These are phyloP conservation scores for Heliconius congener DNA, from an alignment of 1,140 invertebrate species.

Conservation along the genomic window DNA sequence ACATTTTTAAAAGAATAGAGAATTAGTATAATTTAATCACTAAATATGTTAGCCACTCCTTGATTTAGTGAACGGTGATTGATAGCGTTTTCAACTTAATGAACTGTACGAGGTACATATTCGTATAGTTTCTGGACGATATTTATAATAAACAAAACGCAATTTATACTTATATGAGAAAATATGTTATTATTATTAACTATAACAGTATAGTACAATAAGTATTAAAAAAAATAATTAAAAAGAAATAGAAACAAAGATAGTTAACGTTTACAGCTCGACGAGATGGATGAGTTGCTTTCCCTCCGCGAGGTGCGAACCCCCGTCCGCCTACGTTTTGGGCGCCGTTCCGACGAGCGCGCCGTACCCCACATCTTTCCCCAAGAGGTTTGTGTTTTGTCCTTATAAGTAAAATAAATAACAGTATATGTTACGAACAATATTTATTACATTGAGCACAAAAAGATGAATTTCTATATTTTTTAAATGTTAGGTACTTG, in stretches of 20 bases:
- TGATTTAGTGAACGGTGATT: constrained; percentile 1
- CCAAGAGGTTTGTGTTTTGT: constrained; percentile 61
- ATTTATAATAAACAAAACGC: not conserved
- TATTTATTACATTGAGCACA: not conserved
- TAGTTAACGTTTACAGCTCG: constrained; percentile 48
- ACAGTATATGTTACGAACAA: not conserved
- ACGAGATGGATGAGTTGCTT: constrained; percentile 74
- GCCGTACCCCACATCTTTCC: constrained; percentile 78
- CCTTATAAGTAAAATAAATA: constrained; percentile 7
- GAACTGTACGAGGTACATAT: not conserved
- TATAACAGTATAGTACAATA: not conserved
- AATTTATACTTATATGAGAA: not conserved
- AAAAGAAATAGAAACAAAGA: not conserved
- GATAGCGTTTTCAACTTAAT: constrained; percentile 3
- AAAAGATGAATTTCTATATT: not conserved
- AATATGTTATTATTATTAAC: not conserved
- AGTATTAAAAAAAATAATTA: not conserved
- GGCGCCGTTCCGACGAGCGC: constrained; percentile 75
- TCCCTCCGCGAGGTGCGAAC: constrained; percentile 70
- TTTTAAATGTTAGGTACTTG: not conserved
- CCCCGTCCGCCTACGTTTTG: constrained; percentile 79
- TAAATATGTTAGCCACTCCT: constrained; percentile 5
- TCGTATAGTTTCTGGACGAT: not conserved
- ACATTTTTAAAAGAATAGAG: not conserved
- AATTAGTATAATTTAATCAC: not conserved